Percentiles rank a stretch among this genome's conserved stretches.
phyloP scores from a whole-genome alignment of 2,888 invertebrate species.

The Mimas tiliae region DNA sequence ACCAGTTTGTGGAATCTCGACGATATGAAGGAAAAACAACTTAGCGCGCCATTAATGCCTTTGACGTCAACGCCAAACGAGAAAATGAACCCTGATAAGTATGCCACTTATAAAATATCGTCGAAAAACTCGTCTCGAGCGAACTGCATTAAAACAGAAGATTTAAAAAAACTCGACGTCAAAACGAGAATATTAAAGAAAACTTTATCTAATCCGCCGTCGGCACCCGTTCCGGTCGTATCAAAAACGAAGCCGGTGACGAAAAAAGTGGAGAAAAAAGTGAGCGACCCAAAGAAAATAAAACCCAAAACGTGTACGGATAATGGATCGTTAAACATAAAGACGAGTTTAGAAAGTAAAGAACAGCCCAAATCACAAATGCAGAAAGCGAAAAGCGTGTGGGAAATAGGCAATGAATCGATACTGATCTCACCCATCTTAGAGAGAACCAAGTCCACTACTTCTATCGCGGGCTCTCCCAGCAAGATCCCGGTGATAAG shows the following conservation, averaged over 20 bases:
- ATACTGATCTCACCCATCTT: slow-evolving; percentile 64
- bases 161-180: slow-evolving; percentile 80
- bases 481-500: slow-evolving; percentile 87
- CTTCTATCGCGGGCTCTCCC: slow-evolving; percentile 84
- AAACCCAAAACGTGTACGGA: slow-evolving; percentile 71
- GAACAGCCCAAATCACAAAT: slow-evolving; percentile 71
- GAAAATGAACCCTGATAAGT: slow-evolving; percentile 78
- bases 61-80: slow-evolving; percentile 63
- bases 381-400: slow-evolving; percentile 82
- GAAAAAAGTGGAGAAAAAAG: slow-evolving; percentile 75
- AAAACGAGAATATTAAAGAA: slow-evolving; percentile 83
- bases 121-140: slow-evolving; percentile 69
- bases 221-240: slow-evolving; percentile 78
- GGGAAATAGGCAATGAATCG: slow-evolving; percentile 80
- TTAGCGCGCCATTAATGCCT: slow-evolving; percentile 73
- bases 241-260: slow-evolving; percentile 72
- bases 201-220: slow-evolving; percentile 82
- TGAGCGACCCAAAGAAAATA: slow-evolving; percentile 71
- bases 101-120: slow-evolving; percentile 81
- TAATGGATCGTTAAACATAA: slow-evolving; percentile 73
- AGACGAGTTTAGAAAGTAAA: slow-evolving; percentile 63
- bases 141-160: slow-evolving; percentile 74
- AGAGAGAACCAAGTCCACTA: slow-evolving; percentile 79
- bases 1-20: slow-evolving; percentile 86
- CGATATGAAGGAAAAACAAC: slow-evolving; percentile 82